These are phyloP conservation scores for Larimichthys polyactis DNA, from an alignment of 2,113 vertebrate genomes.

Conservation along the genomic window DNA sequence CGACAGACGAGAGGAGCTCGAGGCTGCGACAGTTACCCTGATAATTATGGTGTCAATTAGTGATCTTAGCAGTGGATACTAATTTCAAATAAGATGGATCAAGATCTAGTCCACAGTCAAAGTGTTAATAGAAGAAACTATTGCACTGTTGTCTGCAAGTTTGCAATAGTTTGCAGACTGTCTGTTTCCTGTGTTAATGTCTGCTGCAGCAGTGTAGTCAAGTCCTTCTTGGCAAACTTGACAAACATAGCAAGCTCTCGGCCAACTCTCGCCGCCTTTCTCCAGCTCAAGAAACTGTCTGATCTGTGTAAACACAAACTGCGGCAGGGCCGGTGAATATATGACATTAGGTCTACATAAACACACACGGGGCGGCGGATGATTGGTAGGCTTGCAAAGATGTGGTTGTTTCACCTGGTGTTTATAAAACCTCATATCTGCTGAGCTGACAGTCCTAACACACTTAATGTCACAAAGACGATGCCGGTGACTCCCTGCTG, in stretches of 20 bases:
- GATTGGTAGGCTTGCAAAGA: constrained; percentile 53
- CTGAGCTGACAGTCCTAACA: constrained; percentile 56
- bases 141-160: too few species aligned
- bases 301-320: constrained; percentile 57
- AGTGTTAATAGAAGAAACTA: background rate
- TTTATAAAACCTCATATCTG: constrained; percentile 64
- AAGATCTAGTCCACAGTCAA: constrained; percentile 9
- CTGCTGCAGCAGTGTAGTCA: background rate
- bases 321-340: constrained; percentile 14
- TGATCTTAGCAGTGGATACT: background rate
- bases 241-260: constrained; percentile 4
- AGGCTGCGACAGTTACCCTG: constrained; percentile 26
- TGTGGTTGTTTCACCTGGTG: constrained; percentile 54
- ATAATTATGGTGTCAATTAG: constrained; percentile 54
- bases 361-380: constrained; percentile 49
- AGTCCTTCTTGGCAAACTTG: background rate
- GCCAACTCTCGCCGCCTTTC: constrained; percentile 11
- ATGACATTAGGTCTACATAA: constrained; percentile 58
- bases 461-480: constrained; percentile 40
- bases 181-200: background rate
- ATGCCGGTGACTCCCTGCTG: constrained; percentile 34
- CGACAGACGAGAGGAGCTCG: constrained; percentile 3
- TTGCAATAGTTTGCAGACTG: too few species aligned
- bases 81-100: constrained; percentile 24
- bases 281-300: constrained; percentile 23